Evolutionary conservation across 2,113 vertebrate species (phyloP).

Genomic region (Butorides virescens): DNA sequence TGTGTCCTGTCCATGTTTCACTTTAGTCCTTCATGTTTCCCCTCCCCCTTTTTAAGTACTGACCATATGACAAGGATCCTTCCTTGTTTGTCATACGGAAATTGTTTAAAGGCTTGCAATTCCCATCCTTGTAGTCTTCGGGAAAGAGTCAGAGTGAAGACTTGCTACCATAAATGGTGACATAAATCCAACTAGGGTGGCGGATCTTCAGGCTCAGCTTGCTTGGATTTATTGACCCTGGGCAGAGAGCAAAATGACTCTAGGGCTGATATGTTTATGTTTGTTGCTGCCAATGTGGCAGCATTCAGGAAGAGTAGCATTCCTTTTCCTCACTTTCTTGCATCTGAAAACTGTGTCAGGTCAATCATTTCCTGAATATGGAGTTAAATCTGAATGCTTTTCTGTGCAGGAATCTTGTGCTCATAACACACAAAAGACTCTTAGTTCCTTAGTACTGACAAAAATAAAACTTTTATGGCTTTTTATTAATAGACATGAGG

Average conservation of each 20-base stretch:
- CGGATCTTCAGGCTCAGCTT: not conserved
- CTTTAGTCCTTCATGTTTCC: not conserved
- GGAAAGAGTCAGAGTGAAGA: not conserved
- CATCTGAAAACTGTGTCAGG: not conserved
- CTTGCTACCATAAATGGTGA: slow-evolving; percentile 40
- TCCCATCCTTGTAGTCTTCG: not conserved
- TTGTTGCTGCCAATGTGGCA: not conserved
- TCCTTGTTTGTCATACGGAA: not conserved
- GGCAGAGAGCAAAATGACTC: not conserved
- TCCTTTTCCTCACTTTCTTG: not conserved
- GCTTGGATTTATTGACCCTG: not conserved
- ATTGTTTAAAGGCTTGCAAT: not conserved
- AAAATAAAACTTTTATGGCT: not conserved
- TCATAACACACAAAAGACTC: not conserved
- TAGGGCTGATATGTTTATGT: not conserved
- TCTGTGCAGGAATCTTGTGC: not conserved
- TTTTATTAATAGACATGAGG: slow-evolving; percentile 19
- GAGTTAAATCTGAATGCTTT: not conserved
- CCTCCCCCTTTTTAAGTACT: not conserved
- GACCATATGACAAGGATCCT: not conserved
- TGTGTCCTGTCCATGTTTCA: not conserved
- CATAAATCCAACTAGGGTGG: not conserved
- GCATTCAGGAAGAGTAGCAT: not conserved
- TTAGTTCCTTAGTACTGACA: not conserved
- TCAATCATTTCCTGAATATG: not conserved